phyloP scores from a whole-genome alignment of 2,113 vertebrate genomes.

The Aptenodytes patagonicus region DNA sequence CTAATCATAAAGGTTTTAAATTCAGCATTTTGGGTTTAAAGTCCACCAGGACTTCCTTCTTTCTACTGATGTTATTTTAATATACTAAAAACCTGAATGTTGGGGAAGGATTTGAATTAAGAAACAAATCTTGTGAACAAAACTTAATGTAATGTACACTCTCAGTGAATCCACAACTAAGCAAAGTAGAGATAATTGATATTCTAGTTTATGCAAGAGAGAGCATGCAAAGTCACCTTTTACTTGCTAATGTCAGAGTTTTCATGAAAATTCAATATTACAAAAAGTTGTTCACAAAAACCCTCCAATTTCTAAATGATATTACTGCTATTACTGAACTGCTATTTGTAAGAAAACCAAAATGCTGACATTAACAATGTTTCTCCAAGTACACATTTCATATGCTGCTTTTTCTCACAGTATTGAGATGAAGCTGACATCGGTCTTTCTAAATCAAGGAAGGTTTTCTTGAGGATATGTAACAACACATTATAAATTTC shows the following conservation, averaged over 20 bases:
- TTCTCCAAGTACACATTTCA: neutral
- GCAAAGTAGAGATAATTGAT: neutral
- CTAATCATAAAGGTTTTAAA: neutral
- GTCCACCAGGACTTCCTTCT: neutral
- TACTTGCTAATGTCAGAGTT: neutral
- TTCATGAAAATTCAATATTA: slow-evolving; percentile 10
- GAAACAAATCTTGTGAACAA: neutral
- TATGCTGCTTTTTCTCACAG: neutral
- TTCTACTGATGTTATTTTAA: neutral
- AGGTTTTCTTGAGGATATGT: neutral
- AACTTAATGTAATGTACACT: neutral
- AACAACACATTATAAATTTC: neutral
- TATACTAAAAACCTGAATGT: neutral
- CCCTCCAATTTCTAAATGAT: neutral
- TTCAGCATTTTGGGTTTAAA: neutral
- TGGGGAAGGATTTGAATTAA: neutral
- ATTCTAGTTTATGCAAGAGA: neutral
- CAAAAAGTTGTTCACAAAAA: neutral
- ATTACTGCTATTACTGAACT: neutral
- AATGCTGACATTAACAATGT: neutral
- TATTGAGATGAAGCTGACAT: neutral
- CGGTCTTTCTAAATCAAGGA: neutral
- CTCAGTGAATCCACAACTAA: neutral
- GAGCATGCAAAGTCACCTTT: neutral
- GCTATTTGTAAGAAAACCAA: neutral